phyloP scores from a whole-genome alignment of 2,888 invertebrate species.

The Caenorhabditis plicata region DNA sequence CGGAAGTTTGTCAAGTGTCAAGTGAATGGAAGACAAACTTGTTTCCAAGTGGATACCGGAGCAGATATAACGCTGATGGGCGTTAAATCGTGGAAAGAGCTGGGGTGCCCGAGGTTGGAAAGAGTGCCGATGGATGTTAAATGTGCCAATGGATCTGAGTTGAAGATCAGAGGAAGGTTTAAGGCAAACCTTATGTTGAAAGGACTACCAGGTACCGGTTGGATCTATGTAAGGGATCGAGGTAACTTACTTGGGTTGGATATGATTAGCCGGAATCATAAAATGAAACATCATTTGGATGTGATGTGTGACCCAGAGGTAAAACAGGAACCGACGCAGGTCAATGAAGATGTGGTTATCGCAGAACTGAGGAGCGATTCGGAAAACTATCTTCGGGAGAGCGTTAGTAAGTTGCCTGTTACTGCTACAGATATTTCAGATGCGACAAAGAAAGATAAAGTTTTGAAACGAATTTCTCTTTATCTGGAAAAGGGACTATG shows the following conservation, averaged over 20 bases:
- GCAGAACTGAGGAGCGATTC: too few relatives aligned
- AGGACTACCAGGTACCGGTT: neutral
- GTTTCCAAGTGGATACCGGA: constrained; percentile 3
- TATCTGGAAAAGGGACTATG: neutral
- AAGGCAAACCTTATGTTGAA: neutral
- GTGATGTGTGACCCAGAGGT: constrained; percentile 1
- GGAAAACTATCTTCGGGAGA: too few relatives aligned
- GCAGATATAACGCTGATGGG: constrained; percentile 7
- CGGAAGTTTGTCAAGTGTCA: too few relatives aligned
- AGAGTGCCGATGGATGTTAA: neutral
- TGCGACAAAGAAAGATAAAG: constrained; percentile 16
- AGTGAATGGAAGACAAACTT: neutral
- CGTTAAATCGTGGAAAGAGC: neutral
- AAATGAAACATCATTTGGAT: too few relatives aligned
- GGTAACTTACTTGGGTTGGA: constrained; percentile 3
- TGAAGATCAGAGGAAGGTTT: neutral
- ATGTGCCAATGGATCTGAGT: constrained; percentile 2
- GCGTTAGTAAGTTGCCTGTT: too few relatives aligned
- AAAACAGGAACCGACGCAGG: neutral
- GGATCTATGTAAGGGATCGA: neutral
- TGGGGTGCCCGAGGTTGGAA: constrained; percentile 4
- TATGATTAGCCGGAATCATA: neutral
- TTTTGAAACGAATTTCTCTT: constrained; percentile 39
- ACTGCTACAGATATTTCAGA: constrained; percentile 38
- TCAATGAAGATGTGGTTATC: neutral